phyloP scores from a whole-genome alignment of 2,113 vertebrate species.

The Passer montanus region DNA sequence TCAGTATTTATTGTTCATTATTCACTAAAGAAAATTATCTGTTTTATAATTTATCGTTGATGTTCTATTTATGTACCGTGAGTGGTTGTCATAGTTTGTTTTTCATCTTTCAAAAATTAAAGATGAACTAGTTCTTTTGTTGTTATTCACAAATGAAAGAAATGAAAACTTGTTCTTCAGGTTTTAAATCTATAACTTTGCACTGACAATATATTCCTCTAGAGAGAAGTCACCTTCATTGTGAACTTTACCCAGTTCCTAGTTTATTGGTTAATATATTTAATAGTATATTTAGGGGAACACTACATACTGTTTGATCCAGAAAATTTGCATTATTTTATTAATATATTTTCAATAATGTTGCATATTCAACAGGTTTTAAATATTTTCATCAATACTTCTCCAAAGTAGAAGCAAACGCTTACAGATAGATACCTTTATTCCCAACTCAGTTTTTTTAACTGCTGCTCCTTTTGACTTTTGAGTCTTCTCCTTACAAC shows the following conservation, averaged over 20 bases:
- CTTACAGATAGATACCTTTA: background rate
- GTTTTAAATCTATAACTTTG: background rate
- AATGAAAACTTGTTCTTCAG: constrained; percentile 24
- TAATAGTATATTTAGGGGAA: background rate
- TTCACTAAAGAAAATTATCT: constrained; percentile 67
- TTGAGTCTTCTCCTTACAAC: background rate
- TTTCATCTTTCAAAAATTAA: constrained; percentile 69
- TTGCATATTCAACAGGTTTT: background rate
- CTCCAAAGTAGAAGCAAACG: background rate
- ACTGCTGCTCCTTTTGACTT: background rate
- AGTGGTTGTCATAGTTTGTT: constrained; percentile 48
- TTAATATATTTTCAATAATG: background rate
- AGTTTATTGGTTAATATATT: background rate
- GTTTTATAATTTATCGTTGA: constrained; percentile 67
- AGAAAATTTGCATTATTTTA: background rate
- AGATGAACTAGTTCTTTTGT: constrained; percentile 56
- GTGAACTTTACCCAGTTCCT: background rate
- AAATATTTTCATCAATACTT: background rate
- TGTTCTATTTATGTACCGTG: constrained; percentile 35
- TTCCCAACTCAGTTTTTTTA: background rate
- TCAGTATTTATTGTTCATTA: constrained; percentile 61
- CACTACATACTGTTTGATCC: background rate
- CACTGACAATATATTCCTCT: background rate
- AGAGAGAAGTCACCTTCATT: background rate
- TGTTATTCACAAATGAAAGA: constrained; percentile 30